Base-by-base conservation (phyloP, 2,797 vertebrate genomes). In the Synanceia verrucosa region DNA sequence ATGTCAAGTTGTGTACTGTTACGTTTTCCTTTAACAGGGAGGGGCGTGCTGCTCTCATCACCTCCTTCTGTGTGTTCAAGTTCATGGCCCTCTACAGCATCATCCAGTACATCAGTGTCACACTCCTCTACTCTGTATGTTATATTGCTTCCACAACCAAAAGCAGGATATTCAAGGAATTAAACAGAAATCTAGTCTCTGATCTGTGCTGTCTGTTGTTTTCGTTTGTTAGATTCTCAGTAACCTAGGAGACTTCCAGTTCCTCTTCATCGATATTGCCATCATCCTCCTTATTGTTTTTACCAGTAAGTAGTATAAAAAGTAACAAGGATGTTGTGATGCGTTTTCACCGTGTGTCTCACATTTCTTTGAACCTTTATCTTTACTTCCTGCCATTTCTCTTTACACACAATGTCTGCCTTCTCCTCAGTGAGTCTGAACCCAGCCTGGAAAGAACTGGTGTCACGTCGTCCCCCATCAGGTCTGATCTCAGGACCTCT, bases 11-110 rank as follows among this genome's bases (percentile, higher is more conserved):
- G 16, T 53, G 10, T 63, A 51, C 24, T 41, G 14, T 41, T 4
- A 28, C 29, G 5, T 65, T 5, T 36, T 47, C 33, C 13, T 67
- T 91, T 88, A 56, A 66, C 93, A 99, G 98, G 93, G 98, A 99
- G 92, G 98, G 98, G 5, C 96, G 98, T 64, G 98, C 98, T 63
- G 98, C 98, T 90, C 94, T 99, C 81, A 95, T 99, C 86, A 99
- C 98, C 36, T 99, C 98, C 73, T 99, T 99, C 92, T 99, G 98
- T 84, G 98, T 99, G 29, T 99, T 99, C 88, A 99, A 99, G 89
- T 99, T 98, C 90, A 99, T 99, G 98, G 98, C 98, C 23, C 90
- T 99, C 23, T 99, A 99, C 94, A 99, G 97, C 93, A 97, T 99
- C 81, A 99, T 99, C 91, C 98, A 99, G 88, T 99, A 99, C 87